These are phyloP conservation scores for Morinoia aosen DNA, from an alignment of 2,888 invertebrate genomes.

Conservation along the genomic window DNA sequence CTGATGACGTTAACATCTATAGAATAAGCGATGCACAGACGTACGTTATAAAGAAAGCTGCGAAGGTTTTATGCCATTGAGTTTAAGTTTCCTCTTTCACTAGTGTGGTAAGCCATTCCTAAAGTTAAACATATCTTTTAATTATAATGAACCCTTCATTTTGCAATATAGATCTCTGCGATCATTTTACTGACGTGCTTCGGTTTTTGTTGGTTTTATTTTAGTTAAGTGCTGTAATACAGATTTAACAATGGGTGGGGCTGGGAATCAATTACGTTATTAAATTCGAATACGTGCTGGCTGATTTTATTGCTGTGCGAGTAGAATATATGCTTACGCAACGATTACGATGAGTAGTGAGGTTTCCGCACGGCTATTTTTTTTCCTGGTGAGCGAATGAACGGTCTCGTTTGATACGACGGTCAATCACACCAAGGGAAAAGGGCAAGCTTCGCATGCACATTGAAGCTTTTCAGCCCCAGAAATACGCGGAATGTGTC, in stretches of 20 bases:
- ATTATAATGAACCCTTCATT: neutral
- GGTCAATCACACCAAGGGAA: neutral
- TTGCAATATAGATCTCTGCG: neutral
- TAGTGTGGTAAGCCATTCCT: neutral
- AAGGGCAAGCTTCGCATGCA: neutral
- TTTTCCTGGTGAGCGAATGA: neutral
- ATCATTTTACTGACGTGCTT: neutral
- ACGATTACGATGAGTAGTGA: neutral
- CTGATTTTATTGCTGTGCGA: neutral
- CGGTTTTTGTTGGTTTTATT: neutral
- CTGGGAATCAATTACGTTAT: neutral
- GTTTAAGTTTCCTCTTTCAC: neutral
- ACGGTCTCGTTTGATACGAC: neutral
- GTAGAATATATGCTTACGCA: neutral
- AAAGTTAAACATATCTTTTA: neutral
- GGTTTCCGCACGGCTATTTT: neutral
- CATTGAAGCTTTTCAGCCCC: neutral
- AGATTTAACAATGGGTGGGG: neutral
- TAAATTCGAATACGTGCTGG: neutral
- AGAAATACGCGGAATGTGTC: conserved; percentile 9
- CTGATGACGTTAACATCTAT: neutral
- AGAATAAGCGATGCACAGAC: neutral
- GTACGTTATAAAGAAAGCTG: neutral
- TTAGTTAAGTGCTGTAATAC: neutral
- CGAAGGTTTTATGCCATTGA: neutral